These are phyloP conservation scores for Pseudomyrmex gracilis DNA, from an alignment of 1,140 invertebrate genomes.

Conservation along the genomic window DNA sequence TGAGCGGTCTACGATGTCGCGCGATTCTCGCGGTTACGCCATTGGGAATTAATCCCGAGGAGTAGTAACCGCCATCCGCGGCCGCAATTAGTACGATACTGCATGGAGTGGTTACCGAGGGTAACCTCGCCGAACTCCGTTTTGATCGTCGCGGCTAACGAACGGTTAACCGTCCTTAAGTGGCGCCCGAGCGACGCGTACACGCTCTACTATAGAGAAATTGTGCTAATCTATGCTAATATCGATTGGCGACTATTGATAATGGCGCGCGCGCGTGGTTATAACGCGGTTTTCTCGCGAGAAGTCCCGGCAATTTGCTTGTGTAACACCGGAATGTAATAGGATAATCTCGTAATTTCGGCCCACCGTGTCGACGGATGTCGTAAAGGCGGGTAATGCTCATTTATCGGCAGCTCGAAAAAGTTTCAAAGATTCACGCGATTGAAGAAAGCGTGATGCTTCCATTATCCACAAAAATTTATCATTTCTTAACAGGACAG, in stretches of 20 bases:
- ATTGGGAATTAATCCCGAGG: constrained; percentile 81
- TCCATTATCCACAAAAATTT: neutral
- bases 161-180: constrained; percentile 77
- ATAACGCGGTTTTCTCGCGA: constrained; percentile 20
- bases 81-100: constrained; percentile 84
- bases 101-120: constrained; percentile 81
- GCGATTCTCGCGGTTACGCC: constrained; percentile 73
- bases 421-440: neutral
- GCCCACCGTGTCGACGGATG: constrained; percentile 7
- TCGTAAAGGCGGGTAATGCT: neutral
- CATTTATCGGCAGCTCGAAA: neutral
- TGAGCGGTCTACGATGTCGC: neutral
- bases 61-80: constrained; percentile 84
- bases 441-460: neutral
- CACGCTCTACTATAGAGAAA: constrained; percentile 20
- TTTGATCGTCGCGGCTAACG: constrained; percentile 78
- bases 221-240: constrained; percentile 54
- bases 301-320: constrained; percentile 24
- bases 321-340: constrained; percentile 29
- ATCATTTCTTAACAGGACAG: neutral
- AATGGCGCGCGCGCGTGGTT: constrained; percentile 6
- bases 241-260: constrained; percentile 58
- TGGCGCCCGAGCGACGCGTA: constrained; percentile 46
- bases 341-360: constrained; percentile 28
- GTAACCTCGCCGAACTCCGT: constrained; percentile 62